A percentile compares a stretch with the other conserved stretches of the same genome.
These are phyloP conservation scores for Todiramphus chloris DNA, from an alignment of 2,113 vertebrate genomes.

Conservation along the genomic window DNA sequence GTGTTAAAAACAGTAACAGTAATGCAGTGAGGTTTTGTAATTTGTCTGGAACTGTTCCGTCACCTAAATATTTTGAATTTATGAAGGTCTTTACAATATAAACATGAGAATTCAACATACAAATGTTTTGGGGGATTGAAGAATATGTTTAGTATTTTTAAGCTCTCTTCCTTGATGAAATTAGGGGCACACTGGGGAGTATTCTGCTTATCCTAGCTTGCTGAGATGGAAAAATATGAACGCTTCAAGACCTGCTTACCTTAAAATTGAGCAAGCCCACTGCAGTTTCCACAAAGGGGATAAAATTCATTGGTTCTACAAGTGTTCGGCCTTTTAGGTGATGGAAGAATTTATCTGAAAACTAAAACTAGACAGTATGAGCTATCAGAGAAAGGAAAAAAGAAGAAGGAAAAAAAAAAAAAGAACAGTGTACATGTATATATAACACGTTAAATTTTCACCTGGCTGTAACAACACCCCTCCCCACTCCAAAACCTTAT, in stretches of 20 bases:
- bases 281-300: slow-evolving; percentile 99
- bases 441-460: slow-evolving; percentile 30
- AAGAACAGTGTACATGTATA: neutral
- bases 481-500: neutral
- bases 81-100: neutral
- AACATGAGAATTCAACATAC: neutral
- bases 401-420: neutral
- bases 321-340: slow-evolving; percentile 89
- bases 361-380: slow-evolving; percentile 81
- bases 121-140: neutral
- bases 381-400: neutral
- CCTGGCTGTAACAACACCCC: slow-evolving; percentile 1
- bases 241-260: slow-evolving; percentile 81
- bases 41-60: neutral
- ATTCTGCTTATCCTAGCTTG: slow-evolving; percentile 3
- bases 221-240: slow-evolving; percentile 39
- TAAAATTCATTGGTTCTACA: slow-evolving; percentile 90
- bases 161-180: neutral
- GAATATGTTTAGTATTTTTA: neutral
- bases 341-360: slow-evolving; percentile 92
- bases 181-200: neutral
- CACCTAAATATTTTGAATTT: neutral
- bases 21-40: neutral
- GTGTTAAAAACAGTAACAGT: neutral
- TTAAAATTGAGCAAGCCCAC: slow-evolving; percentile 97